A percentile compares a stretch with the other conserved stretches of the same genome.
phyloP scores from a whole-genome alignment of 2,797 vertebrate genomes.

The Thripadectes ignobilis region DNA sequence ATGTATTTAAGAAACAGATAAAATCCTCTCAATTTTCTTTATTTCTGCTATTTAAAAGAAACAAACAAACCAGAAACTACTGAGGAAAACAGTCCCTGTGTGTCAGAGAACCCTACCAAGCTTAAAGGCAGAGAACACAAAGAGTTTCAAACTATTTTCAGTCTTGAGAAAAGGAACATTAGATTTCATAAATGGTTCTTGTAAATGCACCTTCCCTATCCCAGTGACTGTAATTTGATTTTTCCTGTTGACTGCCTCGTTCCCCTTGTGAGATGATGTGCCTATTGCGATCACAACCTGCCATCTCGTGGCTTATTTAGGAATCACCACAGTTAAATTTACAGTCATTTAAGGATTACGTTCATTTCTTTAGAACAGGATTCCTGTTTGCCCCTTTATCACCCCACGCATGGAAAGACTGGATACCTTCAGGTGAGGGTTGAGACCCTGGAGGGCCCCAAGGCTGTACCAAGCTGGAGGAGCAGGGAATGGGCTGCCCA shows the following conservation, averaged over 20 bases:
- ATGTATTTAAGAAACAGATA: background rate
- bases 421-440: background rate
- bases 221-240: fast-evolving
- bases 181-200: background rate
- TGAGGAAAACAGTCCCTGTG: background rate
- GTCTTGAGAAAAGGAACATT: background rate
- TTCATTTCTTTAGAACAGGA: background rate
- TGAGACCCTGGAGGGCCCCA: background rate
- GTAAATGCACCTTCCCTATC: background rate
- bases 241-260: background rate
- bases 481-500: background rate
- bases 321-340: background rate
- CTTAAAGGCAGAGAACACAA: background rate
- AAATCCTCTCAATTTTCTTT: background rate
- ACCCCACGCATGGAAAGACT: background rate
- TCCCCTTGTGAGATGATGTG: fast-evolving
- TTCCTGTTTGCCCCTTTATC: background rate
- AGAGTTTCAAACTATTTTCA: no score
- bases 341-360: fast-evolving
- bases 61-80: background rate
- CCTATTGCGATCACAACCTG: background rate
- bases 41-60: background rate
- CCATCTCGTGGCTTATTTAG: background rate
- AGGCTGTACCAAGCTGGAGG: background rate
- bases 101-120: background rate